Base-by-base conservation (phyloP, 2,888 invertebrate species). In the Crocallis elinguaria region DNA sequence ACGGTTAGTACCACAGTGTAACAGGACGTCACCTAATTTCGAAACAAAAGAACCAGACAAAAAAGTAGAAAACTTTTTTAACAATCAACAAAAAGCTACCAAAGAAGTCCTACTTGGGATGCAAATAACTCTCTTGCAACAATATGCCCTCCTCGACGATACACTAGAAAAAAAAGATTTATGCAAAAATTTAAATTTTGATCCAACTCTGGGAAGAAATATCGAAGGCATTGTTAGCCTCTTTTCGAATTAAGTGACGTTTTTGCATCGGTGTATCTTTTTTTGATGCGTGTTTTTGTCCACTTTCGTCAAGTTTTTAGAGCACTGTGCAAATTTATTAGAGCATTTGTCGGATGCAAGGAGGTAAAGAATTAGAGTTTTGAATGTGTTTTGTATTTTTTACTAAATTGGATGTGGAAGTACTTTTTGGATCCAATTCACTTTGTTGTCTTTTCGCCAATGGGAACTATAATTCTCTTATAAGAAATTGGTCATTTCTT, bases 141-240 rank as follows among this genome's bases (percentile, higher is more conserved):
- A 79, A 77, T 83, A 82, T 81, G 87, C 76, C 89, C 78, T 86
- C 89, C 89, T 71, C 78, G 79, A 50, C 54, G 64, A 52, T 44
- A 21, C 52, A 30, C 39, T 37, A 8, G 11, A 55, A 52, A 61
- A 60, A 66, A 64, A 62, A 44, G 49, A 38, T 45, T 29, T 35
- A 77, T 75, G 70, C 63, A 70, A 82, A 86, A 84, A 86, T 87
- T 84, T 82, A 85, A 88, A 88, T 88, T 66, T 61, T 57, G 35
- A 50, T 51, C 68, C 66, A 64, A 70, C 68, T 62, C 70, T 64
- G 73, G 73, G 76, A 86, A 87, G 86, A 86, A 78, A 79, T 87
- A 87, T 86, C 71, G 81, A 68, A 66, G 69, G 71, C 75, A 80
- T 88, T 86, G 85, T 89, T 87, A 89, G 84, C 76, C 77, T 77